Conservation (phyloP, 2,113 vertebrate species). For the Poicephalus gulielmi region DNA sequence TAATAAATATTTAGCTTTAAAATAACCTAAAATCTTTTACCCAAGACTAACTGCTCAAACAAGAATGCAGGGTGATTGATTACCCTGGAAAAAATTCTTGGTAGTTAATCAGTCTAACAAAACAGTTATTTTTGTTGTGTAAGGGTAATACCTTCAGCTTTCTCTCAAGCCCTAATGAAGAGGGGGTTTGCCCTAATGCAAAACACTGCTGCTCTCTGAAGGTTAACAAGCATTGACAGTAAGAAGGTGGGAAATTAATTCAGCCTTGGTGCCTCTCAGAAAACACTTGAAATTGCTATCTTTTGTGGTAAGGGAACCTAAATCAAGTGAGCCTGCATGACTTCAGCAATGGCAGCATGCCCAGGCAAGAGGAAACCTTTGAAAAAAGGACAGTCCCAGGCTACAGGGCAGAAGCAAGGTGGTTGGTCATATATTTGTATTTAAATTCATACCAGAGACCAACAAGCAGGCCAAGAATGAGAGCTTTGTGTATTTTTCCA, state of each 20-base stretch:
- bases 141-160: background rate
- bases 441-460: background rate
- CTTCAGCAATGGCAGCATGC: background rate
- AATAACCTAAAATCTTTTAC: background rate
- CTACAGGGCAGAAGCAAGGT: background rate
- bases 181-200: background rate
- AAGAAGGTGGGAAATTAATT: background rate
- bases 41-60: background rate
- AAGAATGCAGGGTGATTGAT: background rate
- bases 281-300: background rate
- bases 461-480: background rate
- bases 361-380: background rate
- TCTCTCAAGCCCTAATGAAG: background rate
- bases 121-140: background rate
- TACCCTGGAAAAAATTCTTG: background rate
- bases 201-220: background rate
- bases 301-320: background rate
- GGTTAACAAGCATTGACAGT: background rate
- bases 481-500: background rate
- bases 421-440: background rate
- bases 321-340: background rate
- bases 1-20: background rate
- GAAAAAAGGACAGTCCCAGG: background rate
- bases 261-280: background rate
- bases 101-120: background rate